A percentile compares a stretch with the other conserved stretches of the same genome.
These are phyloP conservation scores for Pseudomyrmex concolor DNA, from an alignment of 1,140 invertebrate species.

Conservation along the genomic window DNA sequence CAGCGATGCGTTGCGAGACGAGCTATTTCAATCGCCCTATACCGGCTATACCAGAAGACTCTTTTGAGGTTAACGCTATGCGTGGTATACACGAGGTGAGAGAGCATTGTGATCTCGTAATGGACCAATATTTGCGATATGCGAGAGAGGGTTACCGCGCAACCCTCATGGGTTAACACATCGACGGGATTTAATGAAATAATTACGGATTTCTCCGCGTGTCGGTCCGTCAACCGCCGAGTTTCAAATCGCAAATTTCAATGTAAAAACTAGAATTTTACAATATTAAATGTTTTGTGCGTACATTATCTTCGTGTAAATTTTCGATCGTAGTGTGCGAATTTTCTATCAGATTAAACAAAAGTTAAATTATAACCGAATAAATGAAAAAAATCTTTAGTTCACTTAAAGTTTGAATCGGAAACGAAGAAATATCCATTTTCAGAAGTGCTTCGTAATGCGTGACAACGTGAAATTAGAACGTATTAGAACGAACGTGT, in stretches of 20 bases:
- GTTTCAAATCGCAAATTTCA: not conserved
- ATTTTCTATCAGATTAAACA: too few relatives aligned
- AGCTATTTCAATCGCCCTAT: constrained; percentile 37
- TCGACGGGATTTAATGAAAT: constrained; percentile 63
- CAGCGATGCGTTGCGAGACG: not conserved
- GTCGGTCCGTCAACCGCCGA: not conserved
- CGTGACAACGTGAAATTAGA: constrained; percentile 11
- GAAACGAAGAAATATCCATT: not conserved
- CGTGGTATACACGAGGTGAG: constrained; percentile 59
- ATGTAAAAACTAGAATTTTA: constrained; percentile 19
- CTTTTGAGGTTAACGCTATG: constrained; percentile 49
- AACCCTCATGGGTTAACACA: constrained; percentile 46
- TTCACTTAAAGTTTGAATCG: not conserved
- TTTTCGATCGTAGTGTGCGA: too few relatives aligned
- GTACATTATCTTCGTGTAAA: too few relatives aligned
- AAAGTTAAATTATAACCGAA: not conserved
- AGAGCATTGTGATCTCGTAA: constrained; percentile 77
- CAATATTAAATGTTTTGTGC: constrained; percentile 4
- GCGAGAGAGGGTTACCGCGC: constrained; percentile 61
- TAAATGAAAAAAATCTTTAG: not conserved
- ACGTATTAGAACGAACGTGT: constrained; percentile 37
- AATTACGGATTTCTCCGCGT: constrained; percentile 45
- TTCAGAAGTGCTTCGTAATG: not conserved
- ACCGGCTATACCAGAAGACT: constrained; percentile 7
- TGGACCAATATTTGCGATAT: constrained; percentile 79